phyloP scores from a whole-genome alignment of 2,797 vertebrate genomes.

The Tenualosa thibaudeaui region DNA sequence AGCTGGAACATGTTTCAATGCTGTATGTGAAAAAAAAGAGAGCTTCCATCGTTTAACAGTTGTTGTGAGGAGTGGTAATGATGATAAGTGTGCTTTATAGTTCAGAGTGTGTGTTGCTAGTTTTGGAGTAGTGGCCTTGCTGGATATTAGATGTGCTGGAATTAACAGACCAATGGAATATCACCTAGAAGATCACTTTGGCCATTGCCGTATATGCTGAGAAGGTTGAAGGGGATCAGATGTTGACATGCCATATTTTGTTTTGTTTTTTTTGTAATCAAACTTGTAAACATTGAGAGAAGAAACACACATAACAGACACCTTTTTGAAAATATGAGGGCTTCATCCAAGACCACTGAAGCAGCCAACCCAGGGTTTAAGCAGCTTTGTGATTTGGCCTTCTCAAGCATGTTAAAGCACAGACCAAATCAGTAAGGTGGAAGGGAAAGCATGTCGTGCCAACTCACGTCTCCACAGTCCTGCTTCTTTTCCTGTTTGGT shows the following conservation, averaged over 20 bases:
- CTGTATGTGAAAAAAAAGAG: conserved; percentile 13
- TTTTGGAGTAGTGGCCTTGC: background rate
- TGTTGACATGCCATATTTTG: background rate
- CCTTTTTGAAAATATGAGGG: background rate
- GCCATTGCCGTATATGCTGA: background rate
- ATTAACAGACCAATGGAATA: background rate
- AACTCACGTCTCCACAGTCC: background rate
- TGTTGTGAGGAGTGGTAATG: background rate
- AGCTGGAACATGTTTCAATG: conserved; percentile 36
- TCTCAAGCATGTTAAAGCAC: background rate
- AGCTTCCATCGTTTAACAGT: conserved; percentile 15
- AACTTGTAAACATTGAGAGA: conserved; percentile 12
- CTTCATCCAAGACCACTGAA: background rate
- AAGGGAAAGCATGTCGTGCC: too few species aligned
- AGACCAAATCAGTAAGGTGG: background rate
- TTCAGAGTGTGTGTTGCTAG: background rate
- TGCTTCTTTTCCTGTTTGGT: background rate
- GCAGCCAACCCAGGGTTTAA: background rate
- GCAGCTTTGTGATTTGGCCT: background rate
- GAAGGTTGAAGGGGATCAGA: background rate
- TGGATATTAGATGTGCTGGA: conserved; percentile 7
- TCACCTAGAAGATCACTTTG: background rate
- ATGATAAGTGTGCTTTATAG: background rate
- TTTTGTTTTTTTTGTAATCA: background rate
- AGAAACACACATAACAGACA: background rate